These are phyloP conservation scores for Agrilus cyanescens DNA, from an alignment of 2,888 invertebrate species.

Conservation along the genomic window DNA sequence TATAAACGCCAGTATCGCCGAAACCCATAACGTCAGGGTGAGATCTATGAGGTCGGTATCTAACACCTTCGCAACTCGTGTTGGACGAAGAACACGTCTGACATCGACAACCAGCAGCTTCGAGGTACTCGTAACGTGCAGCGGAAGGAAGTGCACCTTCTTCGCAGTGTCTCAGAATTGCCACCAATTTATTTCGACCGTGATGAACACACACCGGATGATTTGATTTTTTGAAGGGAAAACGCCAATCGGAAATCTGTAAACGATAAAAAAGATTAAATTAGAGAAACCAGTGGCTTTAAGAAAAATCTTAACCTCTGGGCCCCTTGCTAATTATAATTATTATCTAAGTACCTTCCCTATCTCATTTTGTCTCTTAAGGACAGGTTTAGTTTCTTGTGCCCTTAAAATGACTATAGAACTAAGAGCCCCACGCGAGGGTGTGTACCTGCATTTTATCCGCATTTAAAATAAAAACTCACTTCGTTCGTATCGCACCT, in stretches of 20 bases:
- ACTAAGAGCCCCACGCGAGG: too few species aligned
- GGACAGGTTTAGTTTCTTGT: too few species aligned
- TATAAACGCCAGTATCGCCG: neutral
- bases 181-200: conserved; percentile 50
- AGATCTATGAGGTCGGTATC: conserved; percentile 38
- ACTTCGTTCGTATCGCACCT: conserved; percentile 78
- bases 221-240: conserved; percentile 74
- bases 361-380: too few species aligned
- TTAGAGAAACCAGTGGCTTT: too few species aligned
- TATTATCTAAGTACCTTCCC: too few species aligned
- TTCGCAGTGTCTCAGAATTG: conserved; percentile 62
- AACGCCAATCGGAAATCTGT: conserved; percentile 77
- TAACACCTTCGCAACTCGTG: conserved; percentile 58
- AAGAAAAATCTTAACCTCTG: too few species aligned
- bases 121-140: conserved; percentile 62
- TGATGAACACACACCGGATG: conserved; percentile 81
- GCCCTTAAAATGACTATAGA: too few species aligned
- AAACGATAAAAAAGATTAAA: conserved; percentile 13
- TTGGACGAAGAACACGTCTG: conserved; percentile 54
- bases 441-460: too few species aligned
- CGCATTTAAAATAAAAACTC: conserved; percentile 11
- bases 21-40: conserved; percentile 29
- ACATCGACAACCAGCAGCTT: conserved; percentile 69
- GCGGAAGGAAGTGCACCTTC: conserved; percentile 57
- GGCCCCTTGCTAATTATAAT: too few species aligned